Conservation (phyloP, 1,140 invertebrate genomes). For the Schlechtendalia chinensis region DNA sequence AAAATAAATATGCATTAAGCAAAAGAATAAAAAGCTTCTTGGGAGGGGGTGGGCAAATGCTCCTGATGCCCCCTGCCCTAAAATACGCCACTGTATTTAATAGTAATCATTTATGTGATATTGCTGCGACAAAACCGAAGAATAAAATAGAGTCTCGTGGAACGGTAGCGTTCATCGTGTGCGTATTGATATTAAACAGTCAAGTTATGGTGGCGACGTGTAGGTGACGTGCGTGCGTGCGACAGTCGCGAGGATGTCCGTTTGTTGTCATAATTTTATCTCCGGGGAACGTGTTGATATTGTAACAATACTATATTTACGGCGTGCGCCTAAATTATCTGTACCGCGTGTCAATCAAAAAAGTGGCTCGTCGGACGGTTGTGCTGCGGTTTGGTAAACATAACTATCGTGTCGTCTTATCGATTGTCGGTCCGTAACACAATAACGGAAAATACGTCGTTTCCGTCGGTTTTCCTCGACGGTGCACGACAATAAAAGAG, state of each 20-base stretch:
- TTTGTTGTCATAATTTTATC: conserved; percentile 24
- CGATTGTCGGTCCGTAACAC: too few species aligned
- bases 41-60: too few species aligned
- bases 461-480: not conserved
- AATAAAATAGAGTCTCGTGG: too few species aligned
- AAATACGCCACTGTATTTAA: too few species aligned
- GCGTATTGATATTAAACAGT: not conserved
- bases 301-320: conserved; percentile 4
- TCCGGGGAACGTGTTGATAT: not conserved
- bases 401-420: not conserved
- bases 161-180: not conserved
- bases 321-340: not conserved
- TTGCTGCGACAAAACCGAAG: too few species aligned
- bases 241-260: not conserved
- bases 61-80: too few species aligned
- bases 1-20: too few species aligned
- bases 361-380: not conserved
- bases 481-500: not conserved
- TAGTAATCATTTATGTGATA: too few species aligned
- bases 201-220: too few species aligned
- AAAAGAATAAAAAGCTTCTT: too few species aligned
- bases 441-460: not conserved
- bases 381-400: not conserved
- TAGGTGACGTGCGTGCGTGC: too few species aligned
- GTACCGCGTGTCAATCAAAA: conserved; percentile 10